phyloP scores from a whole-genome alignment of 1,140 invertebrate species.

The Heterodera schachtii region DNA sequence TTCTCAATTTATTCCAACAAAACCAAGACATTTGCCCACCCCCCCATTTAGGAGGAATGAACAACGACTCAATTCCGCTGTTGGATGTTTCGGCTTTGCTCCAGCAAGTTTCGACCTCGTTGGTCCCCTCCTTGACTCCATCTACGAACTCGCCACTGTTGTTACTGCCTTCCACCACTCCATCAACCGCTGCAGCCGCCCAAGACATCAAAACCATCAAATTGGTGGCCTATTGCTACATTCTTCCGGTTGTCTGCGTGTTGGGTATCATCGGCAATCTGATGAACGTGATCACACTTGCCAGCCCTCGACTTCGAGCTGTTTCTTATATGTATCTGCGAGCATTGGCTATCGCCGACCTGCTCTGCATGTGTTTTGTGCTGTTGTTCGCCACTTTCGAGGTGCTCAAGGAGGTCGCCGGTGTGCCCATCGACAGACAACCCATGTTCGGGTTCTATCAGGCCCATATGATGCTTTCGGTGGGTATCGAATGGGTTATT shows the following conservation, averaged over 20 bases:
- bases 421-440: slow-evolving; percentile 42
- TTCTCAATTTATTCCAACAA: slow-evolving; percentile 11
- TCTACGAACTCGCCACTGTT: neutral
- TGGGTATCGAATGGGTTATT: neutral
- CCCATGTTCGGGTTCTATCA: slow-evolving; percentile 59
- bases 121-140: slow-evolving; percentile 1
- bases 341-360: slow-evolving; percentile 59
- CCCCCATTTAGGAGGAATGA: neutral
- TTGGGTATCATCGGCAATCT: slow-evolving; percentile 62
- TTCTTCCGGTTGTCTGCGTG: slow-evolving; percentile 60
- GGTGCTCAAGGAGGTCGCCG: slow-evolving; percentile 48
- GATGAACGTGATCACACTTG: slow-evolving; percentile 61
- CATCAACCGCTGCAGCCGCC: slow-evolving; percentile 1
- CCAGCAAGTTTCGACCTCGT: neutral
- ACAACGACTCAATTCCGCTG: neutral
- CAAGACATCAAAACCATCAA: slow-evolving; percentile 30
- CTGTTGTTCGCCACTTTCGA: slow-evolving; percentile 57
- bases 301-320: slow-evolving; percentile 55
- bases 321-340: slow-evolving; percentile 65
- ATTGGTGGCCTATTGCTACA: slow-evolving; percentile 63
- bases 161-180: neutral
- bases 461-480: slow-evolving; percentile 62
- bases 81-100: slow-evolving; percentile 9
- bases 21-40: neutral
- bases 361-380: slow-evolving; percentile 65